phyloP scores from a whole-genome alignment of 2,113 vertebrate species.

The Drymodes brunneopygia region DNA sequence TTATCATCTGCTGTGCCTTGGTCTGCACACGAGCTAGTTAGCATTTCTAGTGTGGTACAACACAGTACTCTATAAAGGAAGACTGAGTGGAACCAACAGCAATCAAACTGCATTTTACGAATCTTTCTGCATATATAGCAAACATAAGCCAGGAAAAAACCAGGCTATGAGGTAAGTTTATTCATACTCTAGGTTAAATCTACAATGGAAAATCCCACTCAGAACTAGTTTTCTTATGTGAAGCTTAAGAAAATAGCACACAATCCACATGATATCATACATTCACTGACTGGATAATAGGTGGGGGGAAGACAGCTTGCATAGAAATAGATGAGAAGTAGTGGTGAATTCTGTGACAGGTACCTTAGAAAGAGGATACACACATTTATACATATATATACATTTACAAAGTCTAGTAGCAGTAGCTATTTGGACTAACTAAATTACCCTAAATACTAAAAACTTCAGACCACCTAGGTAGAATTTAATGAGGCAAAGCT shows the following conservation, averaged over 20 bases:
- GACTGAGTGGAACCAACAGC: not conserved
- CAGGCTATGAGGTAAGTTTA: not conserved
- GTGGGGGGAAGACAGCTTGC: not conserved
- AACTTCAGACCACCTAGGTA: not conserved
- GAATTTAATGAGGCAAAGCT: not conserved
- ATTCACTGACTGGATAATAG: not conserved
- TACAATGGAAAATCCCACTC: not conserved
- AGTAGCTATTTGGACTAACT: not conserved
- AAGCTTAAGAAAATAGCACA: conserved; percentile 4
- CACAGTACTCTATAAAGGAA: not conserved
- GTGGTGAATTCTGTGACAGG: not conserved
- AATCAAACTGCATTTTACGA: not conserved
- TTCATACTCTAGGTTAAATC: not conserved
- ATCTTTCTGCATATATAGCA: not conserved
- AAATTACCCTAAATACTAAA: not conserved
- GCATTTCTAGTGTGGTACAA: not conserved
- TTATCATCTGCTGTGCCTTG: not conserved
- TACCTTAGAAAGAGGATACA: not conserved
- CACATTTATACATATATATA: not conserved
- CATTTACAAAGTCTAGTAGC: not conserved
- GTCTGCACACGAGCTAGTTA: not conserved
- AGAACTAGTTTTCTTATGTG: not conserved
- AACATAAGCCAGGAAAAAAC: not conserved
- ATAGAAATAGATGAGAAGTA: not conserved
- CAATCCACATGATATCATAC: not conserved